Evolutionary conservation across 2,113 vertebrate genomes (phyloP), one percentile per base, ranked within the genome.

Genomic region (Aegotheles bennettii): DNA sequence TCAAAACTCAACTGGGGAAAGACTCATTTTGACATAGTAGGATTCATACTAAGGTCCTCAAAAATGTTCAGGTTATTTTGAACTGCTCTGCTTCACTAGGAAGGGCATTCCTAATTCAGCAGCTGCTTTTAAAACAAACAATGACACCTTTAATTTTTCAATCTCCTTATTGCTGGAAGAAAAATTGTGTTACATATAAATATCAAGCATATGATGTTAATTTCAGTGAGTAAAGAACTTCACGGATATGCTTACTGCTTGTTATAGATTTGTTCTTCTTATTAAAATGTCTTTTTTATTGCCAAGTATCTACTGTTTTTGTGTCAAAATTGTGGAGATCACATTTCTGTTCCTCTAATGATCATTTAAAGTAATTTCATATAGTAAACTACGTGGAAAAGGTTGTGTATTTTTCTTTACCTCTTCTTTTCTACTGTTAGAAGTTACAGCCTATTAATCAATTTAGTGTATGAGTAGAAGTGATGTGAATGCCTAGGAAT

Each of bases 151-250:
- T 42, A 57, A 51, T 74, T 84, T 94, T 70, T 78, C 45, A 50
- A 75, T 48, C 5, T 74, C 25, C 5, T 48, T 53, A n/a, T 13
- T 67, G 9, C 33, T 59, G 31, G 87, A 91, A 77, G 10, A 68
- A 77, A 80, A 47, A 19, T 29, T 1, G 5, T 18, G 1, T 68
- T 35, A 4, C 3, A 0, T 60, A 35, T 42, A 60, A 71, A 31
- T 3, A 42, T 47, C 33, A 53, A 24, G 12, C 4, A 19, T 8
- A 23, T 7, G 7, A 50, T 0, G 0, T 29, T 84, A 11, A 9
- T 77, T 80, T 25, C n/a, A 76, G 23, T 47, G 56, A 47, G 21
- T 26, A 28, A 43, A 47, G 35, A 54, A 47, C 3, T 25, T 71
- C 35, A 43, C 42, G 45, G 11, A 36, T 74, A 23, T 0, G 2